phyloP scores from a whole-genome alignment of 2,113 vertebrate genomes.

The Cheilinus undulatus region DNA sequence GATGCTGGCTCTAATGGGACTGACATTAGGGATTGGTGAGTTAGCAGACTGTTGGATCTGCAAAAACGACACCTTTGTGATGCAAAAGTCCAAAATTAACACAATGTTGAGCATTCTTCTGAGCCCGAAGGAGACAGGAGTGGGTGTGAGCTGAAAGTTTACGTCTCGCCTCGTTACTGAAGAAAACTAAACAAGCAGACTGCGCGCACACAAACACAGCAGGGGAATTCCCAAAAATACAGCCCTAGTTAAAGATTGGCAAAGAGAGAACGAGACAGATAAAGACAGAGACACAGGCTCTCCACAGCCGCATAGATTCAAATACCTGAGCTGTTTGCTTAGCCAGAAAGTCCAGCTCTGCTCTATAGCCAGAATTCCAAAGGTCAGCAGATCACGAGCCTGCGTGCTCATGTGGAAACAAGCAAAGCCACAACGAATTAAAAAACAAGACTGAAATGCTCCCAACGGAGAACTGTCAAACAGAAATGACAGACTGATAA shows the following conservation, averaged over 20 bases:
- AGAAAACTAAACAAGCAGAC: constrained; percentile 13
- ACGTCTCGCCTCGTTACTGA: neutral
- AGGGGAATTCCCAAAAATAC: constrained; percentile 49
- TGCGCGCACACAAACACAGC: constrained; percentile 9
- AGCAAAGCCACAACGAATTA: constrained; percentile 3
- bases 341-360: constrained; percentile 30
- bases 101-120: constrained; percentile 15
- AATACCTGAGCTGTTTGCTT: constrained; percentile 59
- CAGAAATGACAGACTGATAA: neutral
- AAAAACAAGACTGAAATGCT: constrained; percentile 1
- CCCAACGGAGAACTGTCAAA: neutral
- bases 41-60: constrained; percentile 6
- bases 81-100: constrained; percentile 13
- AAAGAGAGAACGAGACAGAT: neutral
- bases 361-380: constrained; percentile 57
- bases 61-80: constrained; percentile 37
- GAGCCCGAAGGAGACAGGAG: neutral
- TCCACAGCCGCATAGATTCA: constrained; percentile 16
- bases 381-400: constrained; percentile 57
- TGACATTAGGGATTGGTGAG: constrained; percentile 27
- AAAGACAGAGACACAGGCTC: constrained; percentile 1
- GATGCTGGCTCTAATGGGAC: constrained; percentile 39
- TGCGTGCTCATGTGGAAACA: constrained; percentile 36
- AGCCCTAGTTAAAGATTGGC: constrained; percentile 65
- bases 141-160: neutral